Conservation (phyloP, 2,113 vertebrate genomes). For the Nerophis lumbriciformis region DNA sequence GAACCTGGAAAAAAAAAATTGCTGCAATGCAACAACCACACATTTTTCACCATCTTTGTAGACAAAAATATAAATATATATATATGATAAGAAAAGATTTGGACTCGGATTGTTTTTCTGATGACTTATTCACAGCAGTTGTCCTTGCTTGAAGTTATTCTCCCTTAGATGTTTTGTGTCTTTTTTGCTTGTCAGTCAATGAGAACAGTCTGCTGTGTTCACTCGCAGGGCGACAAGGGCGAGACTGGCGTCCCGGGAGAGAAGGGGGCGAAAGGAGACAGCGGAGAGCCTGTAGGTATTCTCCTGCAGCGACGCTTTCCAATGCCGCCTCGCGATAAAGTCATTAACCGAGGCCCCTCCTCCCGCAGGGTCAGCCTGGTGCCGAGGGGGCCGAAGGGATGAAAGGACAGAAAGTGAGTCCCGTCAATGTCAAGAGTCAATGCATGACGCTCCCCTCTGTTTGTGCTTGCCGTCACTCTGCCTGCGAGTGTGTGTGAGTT, state of each 20-base stretch:
- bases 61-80: too few species aligned
- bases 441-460: slow-evolving; percentile 31
- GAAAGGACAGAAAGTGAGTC: slow-evolving; percentile 82
- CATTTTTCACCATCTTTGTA: slow-evolving; percentile 22
- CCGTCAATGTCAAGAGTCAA: slow-evolving; percentile 51
- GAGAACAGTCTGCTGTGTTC: slow-evolving; percentile 50
- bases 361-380: slow-evolving; percentile 72
- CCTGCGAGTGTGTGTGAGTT: slow-evolving; percentile 18
- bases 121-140: slow-evolving; percentile 25
- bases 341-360: slow-evolving; percentile 53
- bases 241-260: slow-evolving; percentile 68
- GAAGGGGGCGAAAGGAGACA: slow-evolving; percentile 68
- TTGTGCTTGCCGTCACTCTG: slow-evolving; percentile 21
- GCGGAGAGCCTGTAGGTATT: slow-evolving; percentile 78
- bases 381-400: slow-evolving; percentile 53
- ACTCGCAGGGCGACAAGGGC: slow-evolving; percentile 71
- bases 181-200: slow-evolving; percentile 48
- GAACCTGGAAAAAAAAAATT: slow-evolving; percentile 16
- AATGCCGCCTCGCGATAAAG: slow-evolving; percentile 31
- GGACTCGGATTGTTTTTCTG: slow-evolving; percentile 6
- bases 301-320: slow-evolving; percentile 48
- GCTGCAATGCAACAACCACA: slow-evolving; percentile 56
- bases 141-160: slow-evolving; percentile 15
- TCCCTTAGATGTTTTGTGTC: slow-evolving; percentile 26
- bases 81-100: slow-evolving; percentile 13